Base-by-base conservation (phyloP, 2,888 invertebrate genomes). In the Tinea trinotella region DNA sequence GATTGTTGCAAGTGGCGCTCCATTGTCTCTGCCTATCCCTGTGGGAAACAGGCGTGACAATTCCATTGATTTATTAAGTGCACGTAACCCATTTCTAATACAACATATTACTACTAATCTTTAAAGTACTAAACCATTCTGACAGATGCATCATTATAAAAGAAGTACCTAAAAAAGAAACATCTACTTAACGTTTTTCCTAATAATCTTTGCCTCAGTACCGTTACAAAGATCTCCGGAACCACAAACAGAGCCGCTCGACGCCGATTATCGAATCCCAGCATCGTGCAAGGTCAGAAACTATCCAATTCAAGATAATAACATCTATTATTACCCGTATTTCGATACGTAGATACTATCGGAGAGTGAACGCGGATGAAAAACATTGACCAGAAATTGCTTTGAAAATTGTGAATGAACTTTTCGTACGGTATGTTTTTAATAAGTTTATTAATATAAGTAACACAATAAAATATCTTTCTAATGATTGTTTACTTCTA, bases 211-310 rank as follows among this genome's bases (percentile, higher is more conserved):
- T 48, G 48, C 48, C n/a, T 48, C 20, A 10, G 9, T 20, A 65
- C 80, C 80, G 79, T 81, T 80, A 76, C 12, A 17, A 59, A 53
- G 72, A 75, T 77, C 72, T 68, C 64, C 66, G 68, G n/a, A 66
- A 70, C 74, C 71, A 71, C 72, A 71, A 71, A 40, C 13, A 40
- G 48, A 48, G 63, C 64, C 65, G 61, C 68, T 67, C 76, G 74
- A 69, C 65, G 49, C 49, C 55, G 70, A 74, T 79, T 74, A 78
- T 78, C 76, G 72, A 72, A 73, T 70, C 65, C 64, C 60, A 57
- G 56, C 65, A 64, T 67, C 68, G 65, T 61, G 68, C 71, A 73
- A 74, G 74, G 73, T 72, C 70, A 50, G 50, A 24, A 24, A 20
- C 22, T n/a, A 22, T 24, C 24, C 48, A 24, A 22, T 22, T 50